A percentile compares a stretch with the other conserved stretches of the same genome.
Conservation (phyloP, 2,113 vertebrate species). For the Urocitellus parryii region DNA sequence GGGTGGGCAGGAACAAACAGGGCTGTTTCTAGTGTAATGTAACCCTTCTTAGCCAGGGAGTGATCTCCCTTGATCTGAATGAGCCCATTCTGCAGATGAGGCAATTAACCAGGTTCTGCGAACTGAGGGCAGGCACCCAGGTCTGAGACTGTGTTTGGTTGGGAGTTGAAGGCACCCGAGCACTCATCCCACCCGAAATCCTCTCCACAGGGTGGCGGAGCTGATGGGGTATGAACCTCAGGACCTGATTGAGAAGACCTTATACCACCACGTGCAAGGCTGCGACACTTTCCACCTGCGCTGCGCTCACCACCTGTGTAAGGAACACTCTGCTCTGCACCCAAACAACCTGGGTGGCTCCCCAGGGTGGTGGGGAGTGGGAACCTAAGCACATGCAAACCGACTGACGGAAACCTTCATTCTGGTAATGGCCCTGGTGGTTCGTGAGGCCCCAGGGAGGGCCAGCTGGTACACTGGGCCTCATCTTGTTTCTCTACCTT, state of each 20-base stretch:
- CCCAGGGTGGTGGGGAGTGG: no score
- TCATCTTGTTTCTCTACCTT: neutral
- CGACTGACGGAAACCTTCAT: rapidly evolving
- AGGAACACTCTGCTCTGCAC: constrained; percentile 83
- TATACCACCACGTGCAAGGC: constrained; percentile 98
- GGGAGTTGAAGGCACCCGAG: neutral
- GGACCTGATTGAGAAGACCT: constrained; percentile 99
- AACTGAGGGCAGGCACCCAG: neutral
- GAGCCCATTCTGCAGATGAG: neutral
- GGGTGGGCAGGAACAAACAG: constrained; percentile 19
- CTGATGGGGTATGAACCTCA: constrained; percentile 98
- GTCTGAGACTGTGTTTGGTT: neutral
- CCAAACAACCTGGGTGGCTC: rapidly evolving
- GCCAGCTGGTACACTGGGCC: neutral
- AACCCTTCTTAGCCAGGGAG: neutral
- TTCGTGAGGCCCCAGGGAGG: neutral
- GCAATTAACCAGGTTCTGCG: neutral
- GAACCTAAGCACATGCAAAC: neutral
- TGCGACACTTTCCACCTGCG: constrained; percentile 98
- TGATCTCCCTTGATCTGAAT: neutral
- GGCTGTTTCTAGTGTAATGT: neutral
- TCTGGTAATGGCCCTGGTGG: rapidly evolving
- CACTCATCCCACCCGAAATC: neutral
- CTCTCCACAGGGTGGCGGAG: constrained; percentile 93
- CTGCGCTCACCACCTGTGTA: constrained; percentile 97